A percentile compares a stretch with the other conserved stretches of the same genome.
Evolutionary conservation across 2,797 vertebrate genomes (phyloP).

Genomic region (Phoebastria nigripes): DNA sequence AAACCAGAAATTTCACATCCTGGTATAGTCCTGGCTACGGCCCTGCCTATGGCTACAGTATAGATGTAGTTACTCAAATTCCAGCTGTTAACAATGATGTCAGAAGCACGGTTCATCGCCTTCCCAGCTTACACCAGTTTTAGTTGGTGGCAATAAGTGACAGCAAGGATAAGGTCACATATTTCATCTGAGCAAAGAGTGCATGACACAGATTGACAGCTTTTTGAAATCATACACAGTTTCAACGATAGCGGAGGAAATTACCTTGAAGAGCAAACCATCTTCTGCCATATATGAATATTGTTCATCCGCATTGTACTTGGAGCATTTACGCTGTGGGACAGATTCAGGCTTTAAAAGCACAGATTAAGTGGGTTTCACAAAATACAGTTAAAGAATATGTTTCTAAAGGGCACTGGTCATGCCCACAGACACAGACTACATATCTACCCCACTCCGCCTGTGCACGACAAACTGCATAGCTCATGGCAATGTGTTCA

Average conservation of each 20-base stretch:
- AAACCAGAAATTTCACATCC: not conserved
- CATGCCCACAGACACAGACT: not conserved
- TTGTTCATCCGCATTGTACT: not conserved
- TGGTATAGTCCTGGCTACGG: not conserved
- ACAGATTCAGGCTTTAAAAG: not conserved
- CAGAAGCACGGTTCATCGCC: not conserved
- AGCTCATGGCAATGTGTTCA: not conserved
- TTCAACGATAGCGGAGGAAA: not conserved
- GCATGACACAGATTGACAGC: not conserved
- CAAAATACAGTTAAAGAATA: not conserved
- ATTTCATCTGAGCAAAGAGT: not conserved
- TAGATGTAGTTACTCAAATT: not conserved
- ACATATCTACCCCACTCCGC: not conserved
- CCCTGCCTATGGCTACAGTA: not conserved
- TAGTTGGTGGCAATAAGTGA: not conserved
- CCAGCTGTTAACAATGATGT: not conserved
- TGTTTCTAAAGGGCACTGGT: not conserved
- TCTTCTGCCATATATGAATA: not conserved
- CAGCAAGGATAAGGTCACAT: not conserved
- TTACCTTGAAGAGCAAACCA: not conserved
- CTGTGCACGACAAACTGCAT: not conserved
- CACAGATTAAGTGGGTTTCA: not conserved
- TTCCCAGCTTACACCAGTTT: not conserved
- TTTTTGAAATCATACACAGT: not conserved
- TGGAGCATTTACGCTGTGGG: not conserved